Percentiles rank a stretch among this genome's conserved stretches.
Evolutionary conservation across 2,888 invertebrate genomes (phyloP).

Genomic region (Lepidochitona cinerea): DNA sequence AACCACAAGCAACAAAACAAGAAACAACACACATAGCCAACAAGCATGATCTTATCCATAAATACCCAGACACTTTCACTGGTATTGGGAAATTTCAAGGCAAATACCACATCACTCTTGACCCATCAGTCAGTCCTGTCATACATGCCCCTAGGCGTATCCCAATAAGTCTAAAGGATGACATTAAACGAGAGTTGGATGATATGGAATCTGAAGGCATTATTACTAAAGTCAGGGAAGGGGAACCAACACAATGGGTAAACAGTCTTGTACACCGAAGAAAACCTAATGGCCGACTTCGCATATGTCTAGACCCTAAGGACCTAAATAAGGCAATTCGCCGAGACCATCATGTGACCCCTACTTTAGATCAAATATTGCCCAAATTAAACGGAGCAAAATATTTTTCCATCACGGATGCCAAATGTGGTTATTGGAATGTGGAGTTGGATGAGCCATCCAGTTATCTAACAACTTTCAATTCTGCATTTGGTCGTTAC

Average conservation of each 20-base stretch:
- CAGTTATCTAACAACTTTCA: conserved; percentile 13
- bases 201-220: background rate
- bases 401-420: conserved; percentile 23
- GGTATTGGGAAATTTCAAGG: conserved; percentile 10
- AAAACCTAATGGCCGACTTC: no score
- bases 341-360: conserved; percentile 12
- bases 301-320: conserved; percentile 22
- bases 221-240: background rate
- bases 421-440: conserved; percentile 29
- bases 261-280: conserved; percentile 13
- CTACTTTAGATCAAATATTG: conserved; percentile 22
- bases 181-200: conserved; percentile 1
- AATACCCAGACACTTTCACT: conserved; percentile 3
- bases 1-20: no score
- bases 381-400: conserved; percentile 16
- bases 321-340: conserved; percentile 7
- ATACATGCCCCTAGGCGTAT: background rate
- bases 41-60: background rate
- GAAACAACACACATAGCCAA: no score
- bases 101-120: background rate
- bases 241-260: conserved; percentile 20
- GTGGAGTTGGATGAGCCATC: conserved; percentile 13
- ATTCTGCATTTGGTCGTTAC: conserved; percentile 11
- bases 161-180: conserved; percentile 8
- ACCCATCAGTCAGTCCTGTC: background rate